Evolutionary conservation across 2,888 invertebrate genomes (phyloP), one percentile per base, ranked within the genome.

Genomic region (Leucania comma): DNA sequence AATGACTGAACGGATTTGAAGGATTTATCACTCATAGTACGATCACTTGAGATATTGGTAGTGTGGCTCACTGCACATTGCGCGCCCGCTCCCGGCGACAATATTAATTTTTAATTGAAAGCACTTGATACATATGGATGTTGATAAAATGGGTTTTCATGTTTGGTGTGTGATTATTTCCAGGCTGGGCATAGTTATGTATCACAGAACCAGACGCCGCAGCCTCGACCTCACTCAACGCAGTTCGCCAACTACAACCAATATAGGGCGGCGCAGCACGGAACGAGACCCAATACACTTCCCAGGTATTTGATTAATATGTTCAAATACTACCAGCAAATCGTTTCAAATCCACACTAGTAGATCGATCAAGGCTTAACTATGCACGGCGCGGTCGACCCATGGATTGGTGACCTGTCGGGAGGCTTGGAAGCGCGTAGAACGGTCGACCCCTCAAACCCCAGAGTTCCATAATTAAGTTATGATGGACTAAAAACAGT

Each of bases 101-200:
- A 35, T 64, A 14, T n/a, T 14, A 24, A n/a, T 62, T 61, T 24
- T 20, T 3, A 42, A 22, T 29, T 35, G 17, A 9, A 48, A 46
- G 1, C 24, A 32, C 22, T 20, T 56, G 20, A 10, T n/a, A 17
- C 38, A 22, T 0, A 17, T 26, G 42, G 14, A 14, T 17, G 17
- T 72, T 24, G 1, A 3, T 22, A 42, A 42, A 9, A 48, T 48
- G 17, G 29, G 24, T 24, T 51, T 58, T 29, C 10, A 61, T 14
- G 0, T 29, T 26, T 29, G 14, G 14, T 58, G 20, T 54, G 1
- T 57, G 26, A 62, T 74, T 65, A 68, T 76, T 94, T 94, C 32
- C 91, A 95, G 95, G 88, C 92, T 80, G 93, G 93, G 35, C 95
- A 93, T 81, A 95, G 87, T 81, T 95, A 93, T 85, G 94, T 93